phyloP scores from a whole-genome alignment of 2,888 invertebrate species.

The Melieria picta region DNA sequence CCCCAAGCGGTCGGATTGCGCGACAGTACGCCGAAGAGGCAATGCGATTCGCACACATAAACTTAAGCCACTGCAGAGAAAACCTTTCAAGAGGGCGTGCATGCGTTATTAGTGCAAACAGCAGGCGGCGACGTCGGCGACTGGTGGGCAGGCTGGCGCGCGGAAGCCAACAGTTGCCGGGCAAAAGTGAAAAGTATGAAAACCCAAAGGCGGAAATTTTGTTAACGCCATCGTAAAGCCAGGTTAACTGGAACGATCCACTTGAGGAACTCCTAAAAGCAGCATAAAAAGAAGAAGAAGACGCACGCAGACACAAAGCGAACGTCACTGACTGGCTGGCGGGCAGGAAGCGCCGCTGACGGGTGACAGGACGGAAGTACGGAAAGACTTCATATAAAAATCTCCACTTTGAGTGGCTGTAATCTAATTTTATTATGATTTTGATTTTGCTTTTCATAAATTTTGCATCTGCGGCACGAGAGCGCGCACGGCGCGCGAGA shows the following conservation, averaged over 20 bases:
- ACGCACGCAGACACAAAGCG: neutral
- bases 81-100: constrained; percentile 10
- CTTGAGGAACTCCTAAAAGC: neutral
- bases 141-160: neutral
- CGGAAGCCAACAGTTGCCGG: neutral
- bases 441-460: constrained; percentile 35
- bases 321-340: neutral
- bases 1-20: neutral
- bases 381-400: constrained; percentile 15
- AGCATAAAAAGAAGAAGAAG: neutral
- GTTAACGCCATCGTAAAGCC: constrained; percentile 1
- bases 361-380: too few species aligned
- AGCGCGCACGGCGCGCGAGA: neutral
- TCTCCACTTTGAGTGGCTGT: constrained; percentile 30
- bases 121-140: neutral
- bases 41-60: neutral
- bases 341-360: neutral
- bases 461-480: constrained; percentile 17
- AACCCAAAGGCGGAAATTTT: constrained; percentile 22
- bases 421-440: constrained; percentile 37
- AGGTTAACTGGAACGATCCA: constrained; percentile 1
- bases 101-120: constrained; percentile 20
- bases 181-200: neutral
- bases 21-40: too few species aligned
- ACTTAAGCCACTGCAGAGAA: neutral